Evolutionary conservation across 2,888 invertebrate genomes (phyloP), one percentile per base, ranked within the genome.

Genomic region (Caenorhabditis imperialis): DNA sequence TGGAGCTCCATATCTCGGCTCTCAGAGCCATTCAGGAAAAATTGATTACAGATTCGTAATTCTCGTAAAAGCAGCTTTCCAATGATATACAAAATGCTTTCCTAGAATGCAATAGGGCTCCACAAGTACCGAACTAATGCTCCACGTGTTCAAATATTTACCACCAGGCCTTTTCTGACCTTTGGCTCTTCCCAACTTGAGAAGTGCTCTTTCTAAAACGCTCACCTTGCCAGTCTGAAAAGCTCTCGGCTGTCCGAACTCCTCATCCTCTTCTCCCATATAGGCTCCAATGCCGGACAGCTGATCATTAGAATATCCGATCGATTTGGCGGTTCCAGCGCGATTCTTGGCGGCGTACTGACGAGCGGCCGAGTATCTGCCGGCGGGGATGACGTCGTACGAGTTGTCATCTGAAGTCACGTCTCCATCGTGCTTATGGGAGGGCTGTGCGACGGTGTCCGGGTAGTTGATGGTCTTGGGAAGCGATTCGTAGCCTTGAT

Each of bases 381-480:
- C 62, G 22, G 58, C 63, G n/a, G 61, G 61, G 30, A 57, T 47
- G 38, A 53, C 53, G 44, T 37, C 38, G 22, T 61, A 51, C 27
- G 40, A 33, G 38, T 53, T 57, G 38, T 69, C 60, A n/a, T 51
- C 18, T 27, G 40, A 18, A 38, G 50, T 57, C 42, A 70, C 69
- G 40, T 75, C 70, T 18, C 75, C 70, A 70, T 61, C 30, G 33
- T 75, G 75, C 48, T 75, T 75, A 40, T 75, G 54, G 18, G 60
- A 53, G 16, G 51, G 60, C 3, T 55, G 53, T 33, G 30, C 22
- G 10, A 75, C 33, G 0, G 65, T 71, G 55, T 75, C 75, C 5
- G 75, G 70, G 38, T 70, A 75, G 50, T 75, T 75, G 20, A 75
- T 65, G 0, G 75, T 71, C 60, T 75, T 61, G 40, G 75, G 75